Conservation (phyloP, 2,797 vertebrate genomes). For the Lerista edwardsae region DNA sequence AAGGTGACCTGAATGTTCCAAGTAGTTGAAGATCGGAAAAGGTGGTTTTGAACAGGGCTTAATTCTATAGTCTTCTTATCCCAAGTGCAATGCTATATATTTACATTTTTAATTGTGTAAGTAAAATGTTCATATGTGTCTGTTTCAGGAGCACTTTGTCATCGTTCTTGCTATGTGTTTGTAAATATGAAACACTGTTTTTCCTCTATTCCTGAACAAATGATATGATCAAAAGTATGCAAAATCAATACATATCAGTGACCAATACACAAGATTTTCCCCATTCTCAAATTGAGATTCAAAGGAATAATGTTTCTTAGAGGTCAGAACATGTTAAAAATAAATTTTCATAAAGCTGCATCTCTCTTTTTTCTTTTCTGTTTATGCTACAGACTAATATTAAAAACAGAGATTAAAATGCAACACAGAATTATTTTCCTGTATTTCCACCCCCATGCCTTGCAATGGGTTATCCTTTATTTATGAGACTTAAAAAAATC, state of each 20-base stretch:
- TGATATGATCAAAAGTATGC: slow-evolving; percentile 43
- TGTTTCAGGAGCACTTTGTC: background rate
- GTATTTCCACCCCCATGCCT: slow-evolving; percentile 67
- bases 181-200: slow-evolving; percentile 26
- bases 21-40: no score
- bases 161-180: background rate
- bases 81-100: background rate
- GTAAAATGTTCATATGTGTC: background rate
- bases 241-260: slow-evolving; percentile 52
- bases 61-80: background rate
- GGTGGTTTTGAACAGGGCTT: no score
- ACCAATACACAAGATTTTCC: slow-evolving; percentile 51
- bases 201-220: slow-evolving; percentile 31
- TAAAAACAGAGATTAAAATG: slow-evolving; percentile 94
- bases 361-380: slow-evolving; percentile 82
- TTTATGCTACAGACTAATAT: slow-evolving; percentile 89
- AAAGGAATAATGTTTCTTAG: slow-evolving; percentile 81
- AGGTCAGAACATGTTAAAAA: slow-evolving; percentile 82
- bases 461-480: slow-evolving; percentile 94
- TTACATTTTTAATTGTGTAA: background rate
- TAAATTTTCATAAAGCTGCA: slow-evolving; percentile 91
- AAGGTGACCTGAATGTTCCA: no score
- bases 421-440: slow-evolving; percentile 93
- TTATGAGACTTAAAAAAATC: slow-evolving; percentile 89
- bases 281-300: slow-evolving; percentile 67